Evolutionary conservation across 2,113 vertebrate genomes (phyloP).

Genomic region (Oreochromis aureus): DNA sequence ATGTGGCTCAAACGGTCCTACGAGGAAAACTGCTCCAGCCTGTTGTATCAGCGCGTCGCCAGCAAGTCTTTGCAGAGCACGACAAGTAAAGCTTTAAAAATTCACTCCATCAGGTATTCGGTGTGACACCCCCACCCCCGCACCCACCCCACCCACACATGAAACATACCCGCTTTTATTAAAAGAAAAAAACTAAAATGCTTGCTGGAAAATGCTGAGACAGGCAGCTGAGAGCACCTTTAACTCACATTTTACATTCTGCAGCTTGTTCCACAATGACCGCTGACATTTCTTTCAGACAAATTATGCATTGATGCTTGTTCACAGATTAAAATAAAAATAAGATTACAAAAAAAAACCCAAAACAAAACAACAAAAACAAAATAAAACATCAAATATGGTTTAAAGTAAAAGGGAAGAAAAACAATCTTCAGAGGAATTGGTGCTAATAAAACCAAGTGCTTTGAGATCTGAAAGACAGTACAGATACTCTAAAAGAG

Average conservation of each 20-base stretch:
- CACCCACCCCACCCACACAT: not conserved
- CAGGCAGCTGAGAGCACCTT: constrained; percentile 56
- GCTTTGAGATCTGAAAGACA: constrained; percentile 51
- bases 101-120: constrained; percentile 18
- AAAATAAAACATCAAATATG: constrained; percentile 27
- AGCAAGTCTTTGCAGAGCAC: constrained; percentile 47
- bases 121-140: not conserved
- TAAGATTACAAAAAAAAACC: not conserved
- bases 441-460: constrained; percentile 51
- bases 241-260: constrained; percentile 66
- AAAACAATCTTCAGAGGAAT: constrained; percentile 12
- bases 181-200: constrained; percentile 14
- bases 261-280: constrained; percentile 65
- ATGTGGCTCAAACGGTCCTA: constrained; percentile 65
- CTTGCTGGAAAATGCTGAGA: constrained; percentile 53
- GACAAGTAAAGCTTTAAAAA: constrained; percentile 58
- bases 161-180: constrained; percentile 33
- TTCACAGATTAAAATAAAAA: constrained; percentile 22
- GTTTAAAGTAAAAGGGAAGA: constrained; percentile 14
- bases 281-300: constrained; percentile 55
- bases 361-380: not conserved
- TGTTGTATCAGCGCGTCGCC: constrained; percentile 48
- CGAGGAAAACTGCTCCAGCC: constrained; percentile 52
- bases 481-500: constrained; percentile 49
- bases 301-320: constrained; percentile 64